A percentile compares a stretch with the other conserved stretches of the same genome.
phyloP scores from a whole-genome alignment of 2,888 invertebrate species.

The Ormyrus labotus region DNA sequence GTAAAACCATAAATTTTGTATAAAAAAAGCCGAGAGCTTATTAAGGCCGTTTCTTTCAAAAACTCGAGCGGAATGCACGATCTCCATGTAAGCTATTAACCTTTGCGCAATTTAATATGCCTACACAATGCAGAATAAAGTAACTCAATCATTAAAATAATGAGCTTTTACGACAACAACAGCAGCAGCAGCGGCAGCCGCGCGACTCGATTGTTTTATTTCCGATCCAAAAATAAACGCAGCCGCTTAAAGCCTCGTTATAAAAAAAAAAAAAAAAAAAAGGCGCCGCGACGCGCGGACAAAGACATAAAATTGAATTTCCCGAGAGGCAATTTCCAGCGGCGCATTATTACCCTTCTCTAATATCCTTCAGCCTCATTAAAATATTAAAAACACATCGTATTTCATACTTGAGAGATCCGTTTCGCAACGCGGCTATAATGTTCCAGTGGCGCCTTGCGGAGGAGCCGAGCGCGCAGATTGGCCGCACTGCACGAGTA shows the following conservation, averaged over 20 bases:
- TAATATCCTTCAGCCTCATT: slow-evolving; percentile 26
- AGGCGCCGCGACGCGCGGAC: background rate
- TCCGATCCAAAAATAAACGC: too few species aligned
- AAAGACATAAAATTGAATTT: slow-evolving; percentile 8
- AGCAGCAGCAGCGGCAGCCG: background rate
- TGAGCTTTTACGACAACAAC: background rate
- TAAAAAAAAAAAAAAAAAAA: background rate
- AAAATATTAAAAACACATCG: slow-evolving; percentile 28
- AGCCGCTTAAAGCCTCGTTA: too few species aligned
- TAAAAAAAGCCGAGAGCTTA: background rate
- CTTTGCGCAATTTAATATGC: too few species aligned
- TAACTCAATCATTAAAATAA: background rate
- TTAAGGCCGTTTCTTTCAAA: too few species aligned
- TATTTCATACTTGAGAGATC: slow-evolving; percentile 2
- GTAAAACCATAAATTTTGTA: background rate
- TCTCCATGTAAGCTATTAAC: too few species aligned
- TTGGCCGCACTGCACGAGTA: background rate
- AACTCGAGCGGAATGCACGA: too few species aligned
- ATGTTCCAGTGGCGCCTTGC: background rate
- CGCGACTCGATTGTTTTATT: too few species aligned
- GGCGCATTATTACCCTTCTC: background rate
- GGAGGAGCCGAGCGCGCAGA: background rate
- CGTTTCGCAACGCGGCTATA: slow-evolving; percentile 18
- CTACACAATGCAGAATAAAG: background rate
- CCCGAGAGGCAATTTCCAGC: background rate